A percentile compares a stretch with the other conserved stretches of the same genome.
Conservation (phyloP, 2,797 vertebrate species). For the Enteromius treurensis region DNA sequence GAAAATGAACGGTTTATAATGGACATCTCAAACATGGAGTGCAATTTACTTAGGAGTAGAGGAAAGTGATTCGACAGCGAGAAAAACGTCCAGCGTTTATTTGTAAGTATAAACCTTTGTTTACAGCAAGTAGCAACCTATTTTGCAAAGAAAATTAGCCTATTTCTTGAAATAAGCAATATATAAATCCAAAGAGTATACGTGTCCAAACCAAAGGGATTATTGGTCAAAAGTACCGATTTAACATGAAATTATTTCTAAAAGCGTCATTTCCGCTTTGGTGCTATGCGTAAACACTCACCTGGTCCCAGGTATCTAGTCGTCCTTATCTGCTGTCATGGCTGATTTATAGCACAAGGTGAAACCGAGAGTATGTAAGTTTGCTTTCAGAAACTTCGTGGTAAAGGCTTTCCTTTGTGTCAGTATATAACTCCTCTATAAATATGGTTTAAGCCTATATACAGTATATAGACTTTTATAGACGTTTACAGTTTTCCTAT, state of each 20-base stretch:
- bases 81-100: neutral
- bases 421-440: neutral
- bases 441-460: neutral
- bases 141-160: neutral
- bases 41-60: neutral
- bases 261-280: constrained; percentile 33
- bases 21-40: neutral
- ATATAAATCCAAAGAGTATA: neutral
- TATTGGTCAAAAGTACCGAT: constrained; percentile 7
- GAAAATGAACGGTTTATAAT: constrained; percentile 13
- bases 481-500: neutral
- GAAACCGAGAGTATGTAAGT: neutral
- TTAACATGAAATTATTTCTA: neutral
- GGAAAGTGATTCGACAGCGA: constrained; percentile 13
- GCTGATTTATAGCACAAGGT: constrained; percentile 1
- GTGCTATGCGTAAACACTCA: constrained; percentile 10
- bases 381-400: neutral
- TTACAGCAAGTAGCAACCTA: neutral
- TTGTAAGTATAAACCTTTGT: constrained; percentile 27
- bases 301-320: constrained; percentile 2
- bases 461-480: neutral
- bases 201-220: neutral
- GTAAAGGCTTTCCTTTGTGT: neutral
- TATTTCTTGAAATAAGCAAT: neutral
- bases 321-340: constrained; percentile 14